Evolutionary conservation across 2,797 vertebrate genomes (phyloP), one percentile per base, ranked within the genome.

Genomic region (Atherinosoma microstoma): DNA sequence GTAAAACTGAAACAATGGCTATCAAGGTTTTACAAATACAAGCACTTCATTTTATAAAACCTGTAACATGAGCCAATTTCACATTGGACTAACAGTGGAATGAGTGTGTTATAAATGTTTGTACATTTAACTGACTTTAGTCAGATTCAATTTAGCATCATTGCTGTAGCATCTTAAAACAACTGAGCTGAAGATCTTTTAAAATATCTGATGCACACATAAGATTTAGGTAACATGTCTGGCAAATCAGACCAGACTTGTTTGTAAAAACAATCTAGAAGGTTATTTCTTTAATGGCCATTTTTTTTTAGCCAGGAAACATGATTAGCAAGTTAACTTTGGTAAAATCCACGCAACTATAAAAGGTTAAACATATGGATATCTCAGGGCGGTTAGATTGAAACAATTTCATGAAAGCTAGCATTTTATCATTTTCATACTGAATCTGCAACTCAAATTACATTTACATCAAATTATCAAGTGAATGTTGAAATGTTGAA

Each of bases 61-160:
- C 29, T 49, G 18, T 24, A 11, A 68, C 42, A 60, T 38, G 15
- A 8, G 67, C 11, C 58, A 24, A 13, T 66, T 64, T 67, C 49
- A 69, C 63, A 54, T 49, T 9, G 13, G 24, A 47, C 36, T 42
- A 56, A 67, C 56, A 51, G 32, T 3, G 30, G 32, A 36, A 1
- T 63, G 20, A 57, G 27, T 13, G 58, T 27, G 63, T 36, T 27
- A 62, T 53, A 57, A 62, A 71, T 74, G 2, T 65, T 10, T n/a
- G 40, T n/a, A 42, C 30, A 16, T 12, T 9, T 10, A 30, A 56
- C 13, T 56, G 29, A 29, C 54, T 56, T 32, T 57, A 57, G 16
- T 30, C 54, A 29, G 29, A 57, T 30, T 29, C 29, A 57, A n/a
- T 51, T 35, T 34, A 58, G 3, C 30, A 47, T 30, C 42, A 32